Base-by-base conservation (phyloP, 2,888 invertebrate genomes). In the Caenorhabditis sinica region DNA sequence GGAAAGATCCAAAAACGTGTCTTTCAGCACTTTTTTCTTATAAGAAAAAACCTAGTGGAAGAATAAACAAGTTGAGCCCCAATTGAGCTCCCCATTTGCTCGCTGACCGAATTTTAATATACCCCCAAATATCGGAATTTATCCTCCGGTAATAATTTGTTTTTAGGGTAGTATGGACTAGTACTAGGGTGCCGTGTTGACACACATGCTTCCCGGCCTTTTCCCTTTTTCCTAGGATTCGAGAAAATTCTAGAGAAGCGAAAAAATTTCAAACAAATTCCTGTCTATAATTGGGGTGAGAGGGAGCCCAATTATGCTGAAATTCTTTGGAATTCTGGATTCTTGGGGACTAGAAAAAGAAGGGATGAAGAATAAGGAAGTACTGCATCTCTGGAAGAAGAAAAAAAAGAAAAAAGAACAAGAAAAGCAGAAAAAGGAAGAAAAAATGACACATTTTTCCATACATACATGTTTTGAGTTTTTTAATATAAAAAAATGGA, bases 141-240 rank as follows among this genome's bases (percentile, higher is more conserved):
- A 51, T 73, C 73, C 73, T 73, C 61, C 61, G 73, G 61, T 73
- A 73, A 73, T 73, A 73, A 73, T 73, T 73, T 71, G 71, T 71
- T 60, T 71, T 71, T 30, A 11, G 8, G 30, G 45, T n/a, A n/a
- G n/a, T n/a, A 40, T 40, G 40, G 2, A 13, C 6, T 40, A 40
- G 40, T 40, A 5, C 40, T 13, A 40, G 40, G 9, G 40, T 11
- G 5, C 9, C 40, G 40, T 49, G 17, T 49, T 63, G n/a, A 65
- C 40, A 23, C 23, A n/a, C 33, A 33, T 33, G 33, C 4, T 6
- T 8, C 33, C 8, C 33, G 4, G 8, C 8, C 8, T 33, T 33
- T 33, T 33, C 33, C 4, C 8, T 33, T 33, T 33, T 33, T 33
- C 8, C 33, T 8, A 8, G 33, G 33, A 40, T 40, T 40, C 13